Evolutionary conservation across 2,888 invertebrate species (phyloP).

Genomic region (Frankliniella fusca): DNA sequence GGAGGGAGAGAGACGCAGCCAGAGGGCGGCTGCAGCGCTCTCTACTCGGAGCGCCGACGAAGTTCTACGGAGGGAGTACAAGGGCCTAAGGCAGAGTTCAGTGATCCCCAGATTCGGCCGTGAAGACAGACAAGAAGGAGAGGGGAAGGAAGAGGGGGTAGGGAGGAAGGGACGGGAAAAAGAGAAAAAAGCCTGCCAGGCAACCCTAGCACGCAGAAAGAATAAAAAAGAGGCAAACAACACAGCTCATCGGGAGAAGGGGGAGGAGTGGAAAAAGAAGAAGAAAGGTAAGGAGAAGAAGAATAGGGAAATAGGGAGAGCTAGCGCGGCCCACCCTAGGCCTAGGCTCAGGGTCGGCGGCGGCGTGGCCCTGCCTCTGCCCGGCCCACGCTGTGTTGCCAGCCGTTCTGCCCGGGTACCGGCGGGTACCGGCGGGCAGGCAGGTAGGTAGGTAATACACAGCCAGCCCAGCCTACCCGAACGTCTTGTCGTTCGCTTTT

Average conservation of each 20-base stretch:
- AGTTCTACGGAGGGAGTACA: not conserved
- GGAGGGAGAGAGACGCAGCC: not conserved
- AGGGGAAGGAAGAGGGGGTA: not conserved
- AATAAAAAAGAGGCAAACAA: conserved; percentile 17
- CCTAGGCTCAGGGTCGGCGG: not conserved
- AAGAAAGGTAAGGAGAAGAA: not conserved
- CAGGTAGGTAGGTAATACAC: too few species aligned
- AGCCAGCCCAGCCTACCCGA: too few species aligned
- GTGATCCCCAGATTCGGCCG: conserved; percentile 18
- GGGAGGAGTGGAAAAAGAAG: not conserved
- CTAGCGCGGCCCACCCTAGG: too few species aligned
- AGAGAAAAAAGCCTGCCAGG: not conserved
- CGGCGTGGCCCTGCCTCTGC: not conserved
- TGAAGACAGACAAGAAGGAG: not conserved
- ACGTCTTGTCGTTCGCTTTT: too few species aligned
- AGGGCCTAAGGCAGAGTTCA: conserved; percentile 18
- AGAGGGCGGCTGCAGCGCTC: not conserved
- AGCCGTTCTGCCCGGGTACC: too few species aligned
- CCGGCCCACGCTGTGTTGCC: not conserved
- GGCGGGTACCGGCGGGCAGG: too few species aligned
- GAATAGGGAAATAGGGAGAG: not conserved
- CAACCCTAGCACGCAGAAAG: conserved; percentile 3
- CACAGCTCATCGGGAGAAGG: not conserved
- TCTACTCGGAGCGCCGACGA: not conserved
- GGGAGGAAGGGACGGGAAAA: not conserved